Conservation (phyloP, 2,113 vertebrate genomes). For the Alouatta palliata region DNA sequence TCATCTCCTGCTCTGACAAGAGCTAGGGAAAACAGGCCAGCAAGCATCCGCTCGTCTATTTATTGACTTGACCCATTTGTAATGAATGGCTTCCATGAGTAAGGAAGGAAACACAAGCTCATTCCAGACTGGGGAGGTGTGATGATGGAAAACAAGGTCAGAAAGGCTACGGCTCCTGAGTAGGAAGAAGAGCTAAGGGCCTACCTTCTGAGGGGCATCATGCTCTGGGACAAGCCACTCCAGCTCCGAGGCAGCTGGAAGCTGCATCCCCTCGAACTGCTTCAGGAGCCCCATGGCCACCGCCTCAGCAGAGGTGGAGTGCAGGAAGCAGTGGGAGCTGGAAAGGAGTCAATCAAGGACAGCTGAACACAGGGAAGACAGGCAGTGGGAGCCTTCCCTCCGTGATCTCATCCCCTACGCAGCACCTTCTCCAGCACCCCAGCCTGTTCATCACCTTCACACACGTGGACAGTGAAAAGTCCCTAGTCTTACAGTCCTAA, state of each 20-base stretch:
- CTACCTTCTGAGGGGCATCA: conserved; percentile 96
- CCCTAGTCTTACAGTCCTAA: too few species aligned
- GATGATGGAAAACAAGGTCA: background rate
- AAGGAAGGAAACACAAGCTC: background rate
- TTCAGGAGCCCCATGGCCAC: conserved; percentile 98
- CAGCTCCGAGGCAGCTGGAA: conserved; percentile 96
- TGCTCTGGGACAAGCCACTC: conserved; percentile 98
- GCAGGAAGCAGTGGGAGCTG: conserved; percentile 91
- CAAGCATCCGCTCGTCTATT: background rate
- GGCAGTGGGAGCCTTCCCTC: background rate
- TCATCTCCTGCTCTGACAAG: background rate
- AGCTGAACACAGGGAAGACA: background rate
- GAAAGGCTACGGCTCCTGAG: background rate
- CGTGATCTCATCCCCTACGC: rapidly evolving
- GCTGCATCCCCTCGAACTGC: conserved; percentile 99
- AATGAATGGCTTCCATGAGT: background rate
- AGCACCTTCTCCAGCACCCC: background rate
- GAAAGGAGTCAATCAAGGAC: background rate
- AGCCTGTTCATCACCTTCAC: background rate
- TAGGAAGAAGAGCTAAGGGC: too few species aligned
- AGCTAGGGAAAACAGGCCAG: background rate
- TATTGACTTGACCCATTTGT: background rate
- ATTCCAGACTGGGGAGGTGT: background rate
- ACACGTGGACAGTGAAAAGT: background rate
- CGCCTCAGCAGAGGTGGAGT: conserved; percentile 96